These are phyloP conservation scores for Thereva nobilitata DNA, from an alignment of 2,888 invertebrate species.

Conservation along the genomic window DNA sequence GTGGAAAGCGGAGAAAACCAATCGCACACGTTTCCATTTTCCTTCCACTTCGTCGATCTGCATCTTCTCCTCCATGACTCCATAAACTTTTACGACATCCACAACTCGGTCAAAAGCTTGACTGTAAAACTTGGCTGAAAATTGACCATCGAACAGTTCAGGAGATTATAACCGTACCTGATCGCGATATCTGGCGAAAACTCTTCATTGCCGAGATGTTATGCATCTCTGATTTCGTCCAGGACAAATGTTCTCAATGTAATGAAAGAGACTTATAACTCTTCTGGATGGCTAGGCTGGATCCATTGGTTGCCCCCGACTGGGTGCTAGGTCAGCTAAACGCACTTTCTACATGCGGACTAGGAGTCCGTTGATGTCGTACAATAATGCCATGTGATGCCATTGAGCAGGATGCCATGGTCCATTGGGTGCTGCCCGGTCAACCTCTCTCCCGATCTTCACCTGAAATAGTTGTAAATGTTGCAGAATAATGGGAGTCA, in stretches of 20 bases:
- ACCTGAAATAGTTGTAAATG: constrained; percentile 13
- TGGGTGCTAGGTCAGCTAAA: constrained; percentile 17
- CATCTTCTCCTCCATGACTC: neutral
- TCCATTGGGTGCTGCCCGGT: constrained; percentile 30
- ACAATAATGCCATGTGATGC: constrained; percentile 9
- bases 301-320: constrained; percentile 22
- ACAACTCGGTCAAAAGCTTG: constrained; percentile 1
- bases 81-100: constrained; percentile 9
- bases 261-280: neutral
- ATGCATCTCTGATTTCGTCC: constrained; percentile 32
- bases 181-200: neutral
- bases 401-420: constrained; percentile 18
- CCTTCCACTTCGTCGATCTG: neutral
- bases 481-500: constrained; percentile 6
- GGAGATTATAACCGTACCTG: constrained; percentile 24
- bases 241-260: constrained; percentile 16
- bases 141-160: neutral
- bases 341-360: constrained; percentile 18
- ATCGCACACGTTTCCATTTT: neutral
- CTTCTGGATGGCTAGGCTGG: constrained; percentile 1
- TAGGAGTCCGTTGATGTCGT: neutral
- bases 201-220: constrained; percentile 30
- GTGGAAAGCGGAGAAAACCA: no score
- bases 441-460: neutral
- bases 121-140: neutral